Percentiles rank a stretch among this genome's conserved stretches.
phyloP scores from a whole-genome alignment of 2,113 vertebrate genomes.

The Phyllostomus hastatus region DNA sequence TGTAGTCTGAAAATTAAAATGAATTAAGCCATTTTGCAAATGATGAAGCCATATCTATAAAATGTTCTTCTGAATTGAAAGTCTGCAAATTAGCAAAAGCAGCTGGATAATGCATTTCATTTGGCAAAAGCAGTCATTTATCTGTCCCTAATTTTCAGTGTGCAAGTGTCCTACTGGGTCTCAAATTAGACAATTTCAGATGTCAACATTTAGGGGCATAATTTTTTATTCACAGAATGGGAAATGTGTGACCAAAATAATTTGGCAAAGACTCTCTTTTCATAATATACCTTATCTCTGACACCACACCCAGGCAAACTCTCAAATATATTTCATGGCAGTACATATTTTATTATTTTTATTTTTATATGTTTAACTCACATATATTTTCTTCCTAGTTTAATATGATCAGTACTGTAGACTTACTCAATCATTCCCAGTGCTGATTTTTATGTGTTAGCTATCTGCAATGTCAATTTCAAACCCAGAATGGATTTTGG shows the following conservation, averaged over 20 bases:
- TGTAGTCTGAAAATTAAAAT: neutral
- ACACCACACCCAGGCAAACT: neutral
- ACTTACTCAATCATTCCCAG: neutral
- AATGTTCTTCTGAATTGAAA: neutral
- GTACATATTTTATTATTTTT: neutral
- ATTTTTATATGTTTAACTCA: neutral
- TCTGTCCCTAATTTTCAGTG: constrained; percentile 38
- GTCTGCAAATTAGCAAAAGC: neutral
- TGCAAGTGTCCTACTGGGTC: neutral
- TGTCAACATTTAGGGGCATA: neutral
- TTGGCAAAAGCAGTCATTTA: neutral
- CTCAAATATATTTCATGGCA: neutral
- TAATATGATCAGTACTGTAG: neutral
- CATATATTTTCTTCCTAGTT: neutral
- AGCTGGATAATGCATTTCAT: neutral
- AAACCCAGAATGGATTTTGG: neutral
- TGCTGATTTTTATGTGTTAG: constrained; percentile 3
- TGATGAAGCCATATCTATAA: neutral
- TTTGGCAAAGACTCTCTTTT: neutral
- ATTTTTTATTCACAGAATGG: constrained; percentile 5
- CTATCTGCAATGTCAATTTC: constrained; percentile 17
- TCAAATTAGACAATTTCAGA: constrained; percentile 19
- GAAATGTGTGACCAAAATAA: neutral
- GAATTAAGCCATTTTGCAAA: neutral
- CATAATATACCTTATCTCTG: neutral